Evolutionary conservation across 2,113 vertebrate genomes (phyloP), one percentile per base, ranked within the genome.

Genomic region (Hyperopisus bebe): DNA sequence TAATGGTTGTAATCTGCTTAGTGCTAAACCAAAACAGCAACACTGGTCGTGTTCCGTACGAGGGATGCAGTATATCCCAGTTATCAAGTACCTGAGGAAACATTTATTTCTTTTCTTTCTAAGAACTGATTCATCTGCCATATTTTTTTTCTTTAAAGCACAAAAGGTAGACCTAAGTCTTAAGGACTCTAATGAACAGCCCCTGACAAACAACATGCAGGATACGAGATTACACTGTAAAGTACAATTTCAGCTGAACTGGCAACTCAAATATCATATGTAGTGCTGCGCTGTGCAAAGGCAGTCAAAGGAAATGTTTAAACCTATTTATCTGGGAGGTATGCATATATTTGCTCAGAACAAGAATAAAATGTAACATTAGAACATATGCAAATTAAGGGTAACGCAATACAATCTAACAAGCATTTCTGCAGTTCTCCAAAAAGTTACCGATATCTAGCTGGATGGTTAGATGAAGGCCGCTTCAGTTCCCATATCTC

Each of bases 1-100:
- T 90, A 90, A 90, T 90, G 85, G 85, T 17, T 86, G 55, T 90
- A 90, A 90, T 85, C 89, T 90, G 47, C 84, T 90, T 90, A 90
- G 44, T 47, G 47, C 46, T 85, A 74, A 85, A 42, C 27, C 83
- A 24, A 58, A 55, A 50, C 80, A 89, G 48, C 10, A 46, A 51
- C 35, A 86, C 53, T 50, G 80, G 44, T 42, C 42, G 85, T 62
- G 89, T 35, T 46, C 6, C 13, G 11, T 21, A 55, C 50, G 10
- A 83, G n/a, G 44, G 46, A 35, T 50, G 31, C 2, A 24, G 11
- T 17, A 39, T 3, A 24, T 15, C 27, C 48, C 15, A 7, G 44
- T 24, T 48, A 27, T 27, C 10, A 31, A 24, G 0, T 48, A 47
- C 44, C 21, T 1, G 77, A 5, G 84, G 44, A 47, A 48, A 85